Percentiles rank a stretch among this genome's conserved stretches.
Conservation (phyloP, 1,140 invertebrate genomes). For the Drosophila fuyamai region DNA sequence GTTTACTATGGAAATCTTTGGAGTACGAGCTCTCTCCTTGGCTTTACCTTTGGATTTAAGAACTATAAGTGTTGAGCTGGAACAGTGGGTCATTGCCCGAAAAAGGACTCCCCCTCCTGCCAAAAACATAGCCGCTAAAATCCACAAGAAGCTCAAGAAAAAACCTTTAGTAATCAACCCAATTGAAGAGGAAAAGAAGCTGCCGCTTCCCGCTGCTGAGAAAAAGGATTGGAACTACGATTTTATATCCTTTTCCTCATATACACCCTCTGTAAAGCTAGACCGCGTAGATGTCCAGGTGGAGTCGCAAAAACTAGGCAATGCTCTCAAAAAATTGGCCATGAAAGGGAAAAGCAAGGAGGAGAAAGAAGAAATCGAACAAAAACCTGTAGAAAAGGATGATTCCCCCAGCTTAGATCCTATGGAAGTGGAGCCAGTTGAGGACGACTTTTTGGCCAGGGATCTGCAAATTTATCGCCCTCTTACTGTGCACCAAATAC, state of each 20-base stretch:
- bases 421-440: slow-evolving; percentile 43
- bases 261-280: slow-evolving; percentile 2
- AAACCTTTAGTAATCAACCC: neutral
- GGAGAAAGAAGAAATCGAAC: neutral
- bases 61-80: slow-evolving; percentile 47
- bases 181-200: neutral
- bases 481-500: slow-evolving; percentile 55
- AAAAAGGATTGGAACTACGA: slow-evolving; percentile 47
- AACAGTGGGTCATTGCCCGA: slow-evolving; percentile 37
- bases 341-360: slow-evolving; percentile 24
- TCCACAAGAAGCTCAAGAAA: neutral
- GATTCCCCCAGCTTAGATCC: neutral
- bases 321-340: slow-evolving; percentile 46
- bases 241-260: slow-evolving; percentile 52
- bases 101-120: neutral
- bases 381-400: neutral
- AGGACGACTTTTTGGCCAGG: slow-evolving; percentile 56
- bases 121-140: slow-evolving; percentile 5
- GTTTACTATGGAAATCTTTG: slow-evolving; percentile 59
- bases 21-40: slow-evolving; percentile 47
- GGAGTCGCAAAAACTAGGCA: slow-evolving; percentile 46
- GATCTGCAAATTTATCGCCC: slow-evolving; percentile 51
- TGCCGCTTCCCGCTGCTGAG: no score
- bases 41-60: slow-evolving; percentile 50
- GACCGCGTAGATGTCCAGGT: slow-evolving; percentile 34